Evolutionary conservation across 2,888 invertebrate species (phyloP), one percentile per base, ranked within the genome.

Genomic region (Mimachlamys varia): DNA sequence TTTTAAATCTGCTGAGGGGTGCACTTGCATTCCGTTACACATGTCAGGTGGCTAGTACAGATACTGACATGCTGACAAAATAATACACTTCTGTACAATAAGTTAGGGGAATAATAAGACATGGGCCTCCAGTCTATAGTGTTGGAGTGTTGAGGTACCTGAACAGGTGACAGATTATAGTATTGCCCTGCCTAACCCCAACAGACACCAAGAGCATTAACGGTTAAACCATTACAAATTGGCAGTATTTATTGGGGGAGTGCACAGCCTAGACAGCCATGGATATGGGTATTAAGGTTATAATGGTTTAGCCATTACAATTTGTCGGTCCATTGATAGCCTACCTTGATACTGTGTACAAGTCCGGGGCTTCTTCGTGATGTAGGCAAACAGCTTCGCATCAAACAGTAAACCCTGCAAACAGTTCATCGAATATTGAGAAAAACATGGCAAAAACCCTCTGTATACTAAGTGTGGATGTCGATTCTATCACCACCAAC

Each of bases 401-500:
- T 93, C 92, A 91, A 94, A 94, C 87, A 95, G 89, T 50, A 94
- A 92, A 50, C 95, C 95, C 95, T 95, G 94, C 13, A 92, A 91
- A 87, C 90, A 87, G 89, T 62, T 76, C 17, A 87, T 17, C 53
- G 88, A 49, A 89, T 37, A 88, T 88, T 88, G 33, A 88, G 88
- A 22, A 88, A 53, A 49, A 50, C n/a, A 50, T 22, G 49, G 50
- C 49, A 50, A 19, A 53, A 50, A 49, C 13, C 44, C 4, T 22
- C 53, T 17, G n/a, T 49, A 15, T 88, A 88, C n/a, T 12, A 17
- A 88, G 49, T 38, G 22, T 49, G 53, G 37, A 53, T 62, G 37
- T 44, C 13, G 89, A 89, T 62, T 12, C n/a, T 55, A 27, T 89
- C 53, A 89, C 10, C 89, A 53, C 49, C 27, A 50, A 58, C 53